Base-by-base conservation (phyloP, 1,140 invertebrate genomes). In the Dendroctonus ponderosae region DNA sequence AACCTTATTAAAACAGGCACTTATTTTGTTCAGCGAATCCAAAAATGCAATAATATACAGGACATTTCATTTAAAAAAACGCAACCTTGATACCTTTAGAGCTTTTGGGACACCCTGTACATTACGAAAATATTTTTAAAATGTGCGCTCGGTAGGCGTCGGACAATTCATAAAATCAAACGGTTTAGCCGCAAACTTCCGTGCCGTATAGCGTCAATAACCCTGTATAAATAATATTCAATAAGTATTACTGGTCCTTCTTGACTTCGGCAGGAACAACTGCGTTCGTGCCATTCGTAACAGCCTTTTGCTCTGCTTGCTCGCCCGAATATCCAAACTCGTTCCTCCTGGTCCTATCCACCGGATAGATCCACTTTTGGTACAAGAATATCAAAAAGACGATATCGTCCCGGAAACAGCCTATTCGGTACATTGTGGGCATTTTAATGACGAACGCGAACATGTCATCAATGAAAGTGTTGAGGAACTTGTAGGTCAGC, bases 391-490 rank as follows among this genome's bases (percentile, higher is more conserved):
- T 96, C 76, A 98, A 94, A 85, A 99, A 99, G 39, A 99, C 91
- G 71, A 99, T 95, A 83, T 99, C 93, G 84, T 99, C 96, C 79
- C 97, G 87, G 80, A 99, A 96, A 82, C 97, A 99, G 11, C 97
- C 96, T 66, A 94, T 77, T 67, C 91, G 84, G 77, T 99, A 99
- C 85, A 99, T 90, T 0, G 93, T 98, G 43, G 97, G 97, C 97
- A 99, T 99, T 82, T 97, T 97, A 69, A 99, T 99, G 62, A 99
- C 94, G 85, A 99, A 99, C 63, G 97, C 97, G 85, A 99, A 99
- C 71, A 99, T 96, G 81, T 99, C 97, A 82, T 99, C 97, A 75
- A 99, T 99, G 77, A 99, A 99, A 3, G 97, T 99, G 79, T 99
- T 99, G n/a, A 99, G 85, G 78, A 97, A 98, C 85, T 99, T 99